Evolutionary conservation across 2,888 invertebrate species (phyloP), one percentile per base, ranked within the genome.

Genomic region (Cylindroiulus punctatus): DNA sequence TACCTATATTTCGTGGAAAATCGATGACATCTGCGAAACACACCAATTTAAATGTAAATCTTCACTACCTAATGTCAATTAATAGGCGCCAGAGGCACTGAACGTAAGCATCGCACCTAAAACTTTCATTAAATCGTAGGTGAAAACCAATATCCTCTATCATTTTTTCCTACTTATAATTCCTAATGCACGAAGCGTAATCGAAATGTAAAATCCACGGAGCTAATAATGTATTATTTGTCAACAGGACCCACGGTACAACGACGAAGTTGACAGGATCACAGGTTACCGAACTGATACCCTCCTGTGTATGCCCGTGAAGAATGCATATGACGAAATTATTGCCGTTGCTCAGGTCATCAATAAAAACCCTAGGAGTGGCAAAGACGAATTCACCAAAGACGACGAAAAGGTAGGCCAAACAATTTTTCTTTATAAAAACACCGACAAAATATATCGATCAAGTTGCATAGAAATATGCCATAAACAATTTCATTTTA

Each of bases 201-300:
- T 47, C 47, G 47, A 47, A 8, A 40, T 40, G 4, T 40, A 8
- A 40, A 40, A 40, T 8, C 40, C 40, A 40, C 4, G 8, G 47
- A 47, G 17, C 81, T 81, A 30, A 81, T 81, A 81, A 32, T 19
- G 17, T 30, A 86, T 42, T 86, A 84, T 87, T 86, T 88, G 85
- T 87, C 89, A 89, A 4, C 89, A 92, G 92, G 92, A 92, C 88
- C 90, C 91, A 2, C 89, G 92, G 36, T 92, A 92, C 89, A 91
- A 91, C 88, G 92, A 92, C 88, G 91, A 92, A 87, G 91, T 92
- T 47, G 92, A 92, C 89, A 89, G 91, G 85, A 91, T 92, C 85
- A 90, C 91, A 76, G 92, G 92, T 30, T 92, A 92, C 89, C 90
- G 90, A 88, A 91, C 91, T 10, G 90, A 91, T 87, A 90, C 91